phyloP scores from a whole-genome alignment of 2,113 vertebrate genomes.

The Nansenia antarctica region DNA sequence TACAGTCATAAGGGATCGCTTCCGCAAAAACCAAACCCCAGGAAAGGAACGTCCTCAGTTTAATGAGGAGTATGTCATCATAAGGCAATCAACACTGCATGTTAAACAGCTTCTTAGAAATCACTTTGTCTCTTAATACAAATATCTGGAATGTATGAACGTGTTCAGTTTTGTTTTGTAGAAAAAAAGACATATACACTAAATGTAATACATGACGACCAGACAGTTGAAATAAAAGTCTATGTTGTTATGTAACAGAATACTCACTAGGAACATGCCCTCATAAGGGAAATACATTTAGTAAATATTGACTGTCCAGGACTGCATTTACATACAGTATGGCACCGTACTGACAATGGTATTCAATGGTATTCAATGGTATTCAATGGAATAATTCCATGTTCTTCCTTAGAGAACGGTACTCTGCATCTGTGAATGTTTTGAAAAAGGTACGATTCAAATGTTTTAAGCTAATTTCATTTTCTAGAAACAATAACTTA shows the following conservation, averaged over 20 bases:
- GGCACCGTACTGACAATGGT: slow-evolving; percentile 24
- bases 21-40: not conserved
- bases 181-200: not conserved
- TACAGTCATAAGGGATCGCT: no score
- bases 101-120: slow-evolving; percentile 34
- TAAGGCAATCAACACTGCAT: slow-evolving; percentile 52
- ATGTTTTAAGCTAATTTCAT: not conserved
- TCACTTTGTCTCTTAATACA: slow-evolving; percentile 32
- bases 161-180: slow-evolving; percentile 1
- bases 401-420: not conserved
- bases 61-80: slow-evolving; percentile 13
- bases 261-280: not conserved
- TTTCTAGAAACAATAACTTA: slow-evolving; percentile 24
- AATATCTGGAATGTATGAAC: slow-evolving; percentile 50
- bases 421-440: not conserved
- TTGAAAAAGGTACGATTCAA: slow-evolving; percentile 25
- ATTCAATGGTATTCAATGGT: not conserved
- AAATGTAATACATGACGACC: not conserved
- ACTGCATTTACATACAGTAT: slow-evolving; percentile 27
- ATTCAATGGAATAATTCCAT: no score
- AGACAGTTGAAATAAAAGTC: not conserved
- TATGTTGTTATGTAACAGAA: not conserved
- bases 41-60: not conserved
- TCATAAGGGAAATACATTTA: not conserved
- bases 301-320: slow-evolving; percentile 15